phyloP scores from a whole-genome alignment of 2,113 vertebrate genomes.

The Corythaeola cristata region DNA sequence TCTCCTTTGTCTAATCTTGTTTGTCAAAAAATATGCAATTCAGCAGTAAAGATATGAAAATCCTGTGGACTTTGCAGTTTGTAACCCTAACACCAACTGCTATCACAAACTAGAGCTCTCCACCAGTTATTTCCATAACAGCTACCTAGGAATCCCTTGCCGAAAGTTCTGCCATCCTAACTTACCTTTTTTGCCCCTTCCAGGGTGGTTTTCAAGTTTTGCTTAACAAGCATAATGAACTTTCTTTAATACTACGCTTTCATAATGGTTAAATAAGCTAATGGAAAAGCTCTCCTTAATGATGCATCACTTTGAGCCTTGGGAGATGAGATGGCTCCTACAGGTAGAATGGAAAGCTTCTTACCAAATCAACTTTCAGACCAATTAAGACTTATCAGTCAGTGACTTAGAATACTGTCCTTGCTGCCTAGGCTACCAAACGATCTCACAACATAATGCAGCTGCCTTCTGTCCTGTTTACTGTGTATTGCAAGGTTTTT shows the following conservation, averaged over 20 bases:
- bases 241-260: not conserved
- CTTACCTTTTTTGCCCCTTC: not conserved
- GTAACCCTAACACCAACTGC: not conserved
- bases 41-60: not conserved
- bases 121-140: not conserved
- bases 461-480: not conserved
- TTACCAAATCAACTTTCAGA: conserved; percentile 42
- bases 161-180: not conserved
- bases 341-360: conserved; percentile 8
- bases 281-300: conserved; percentile 22
- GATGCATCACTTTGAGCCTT: not conserved
- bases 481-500: not conserved
- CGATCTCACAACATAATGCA: not conserved
- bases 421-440: conserved; percentile 27
- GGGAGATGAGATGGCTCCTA: not conserved
- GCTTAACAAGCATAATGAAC: not conserved
- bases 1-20: not conserved
- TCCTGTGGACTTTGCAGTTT: not conserved
- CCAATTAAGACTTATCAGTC: not conserved
- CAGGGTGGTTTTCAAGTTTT: not conserved
- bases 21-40: not conserved
- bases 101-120: not conserved
- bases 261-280: not conserved
- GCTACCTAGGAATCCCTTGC: not conserved
- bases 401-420: not conserved